Conservation (phyloP, 2,797 vertebrate genomes). For the Mastacembelus armatus region DNA sequence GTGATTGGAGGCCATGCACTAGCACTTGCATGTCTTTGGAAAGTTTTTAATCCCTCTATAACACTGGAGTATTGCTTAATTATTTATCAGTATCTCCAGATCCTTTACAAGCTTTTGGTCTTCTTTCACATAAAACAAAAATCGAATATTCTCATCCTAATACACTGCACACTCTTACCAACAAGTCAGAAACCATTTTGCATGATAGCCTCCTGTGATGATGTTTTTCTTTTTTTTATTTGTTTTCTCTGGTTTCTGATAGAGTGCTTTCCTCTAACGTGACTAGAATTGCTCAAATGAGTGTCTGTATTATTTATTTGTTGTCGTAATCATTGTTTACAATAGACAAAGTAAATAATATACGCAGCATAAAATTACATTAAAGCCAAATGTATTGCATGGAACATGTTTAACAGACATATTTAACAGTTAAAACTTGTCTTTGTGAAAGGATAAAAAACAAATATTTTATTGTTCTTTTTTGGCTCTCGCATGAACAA, state of each 20-base stretch:
- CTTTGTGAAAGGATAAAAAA: too few species aligned
- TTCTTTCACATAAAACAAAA: constrained; percentile 45
- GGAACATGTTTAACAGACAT: too few species aligned
- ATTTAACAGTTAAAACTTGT: too few species aligned
- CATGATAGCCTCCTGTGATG: background rate
- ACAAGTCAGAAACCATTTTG: constrained; percentile 2
- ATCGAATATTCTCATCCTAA: constrained; percentile 36
- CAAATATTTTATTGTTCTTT: background rate
- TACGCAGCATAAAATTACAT: too few species aligned
- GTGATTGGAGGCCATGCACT: constrained; percentile 26
- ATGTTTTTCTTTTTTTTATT: background rate
- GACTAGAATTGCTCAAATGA: too few species aligned
- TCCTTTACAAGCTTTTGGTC: constrained; percentile 49
- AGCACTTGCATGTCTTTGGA: constrained; percentile 17
- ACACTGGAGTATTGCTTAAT: constrained; percentile 43
- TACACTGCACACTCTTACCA: background rate
- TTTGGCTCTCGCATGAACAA: constrained; percentile 5
- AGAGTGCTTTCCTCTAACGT: background rate
- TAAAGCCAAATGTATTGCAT: too few species aligned
- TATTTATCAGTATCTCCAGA: constrained; percentile 55
- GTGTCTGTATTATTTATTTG: too few species aligned
- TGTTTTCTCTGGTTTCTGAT: background rate
- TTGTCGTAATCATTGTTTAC: too few species aligned
- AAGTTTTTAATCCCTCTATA: constrained; percentile 20
- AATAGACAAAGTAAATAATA: too few species aligned